phyloP scores from a whole-genome alignment of 2,888 invertebrate species.

The Leptopilina syphax region DNA sequence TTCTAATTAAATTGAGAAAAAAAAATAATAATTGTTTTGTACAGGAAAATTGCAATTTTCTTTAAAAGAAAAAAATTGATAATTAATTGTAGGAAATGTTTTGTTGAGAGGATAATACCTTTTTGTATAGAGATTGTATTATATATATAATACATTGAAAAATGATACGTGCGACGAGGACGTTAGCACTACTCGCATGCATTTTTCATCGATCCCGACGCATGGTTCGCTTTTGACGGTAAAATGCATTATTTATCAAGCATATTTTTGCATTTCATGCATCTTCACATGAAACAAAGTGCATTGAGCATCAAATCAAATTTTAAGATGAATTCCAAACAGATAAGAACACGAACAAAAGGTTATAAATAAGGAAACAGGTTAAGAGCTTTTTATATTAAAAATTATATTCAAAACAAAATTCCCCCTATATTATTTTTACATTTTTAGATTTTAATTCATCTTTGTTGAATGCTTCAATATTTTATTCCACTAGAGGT shows the following conservation, averaged over 20 bases:
- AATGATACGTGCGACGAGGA: not conserved
- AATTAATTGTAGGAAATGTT: not conserved
- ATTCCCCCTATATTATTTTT: too few relatives aligned
- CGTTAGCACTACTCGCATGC: slow-evolving; percentile 11
- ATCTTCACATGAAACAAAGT: slow-evolving; percentile 37
- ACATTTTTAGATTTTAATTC: too few relatives aligned
- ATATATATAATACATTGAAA: not conserved
- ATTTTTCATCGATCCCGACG: slow-evolving; percentile 29
- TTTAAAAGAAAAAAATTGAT: too few relatives aligned
- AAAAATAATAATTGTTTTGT: too few relatives aligned
- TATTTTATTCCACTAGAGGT: too few relatives aligned
- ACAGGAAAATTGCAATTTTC: too few relatives aligned
- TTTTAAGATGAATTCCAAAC: slow-evolving; percentile 13
- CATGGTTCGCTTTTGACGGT: slow-evolving; percentile 46
- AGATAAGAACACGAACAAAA: slow-evolving; percentile 2
- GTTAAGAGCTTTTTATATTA: not conserved
- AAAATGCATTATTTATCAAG: slow-evolving; percentile 56
- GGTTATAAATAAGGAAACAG: not conserved
- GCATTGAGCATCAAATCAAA: slow-evolving; percentile 8
- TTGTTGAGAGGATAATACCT: not conserved
- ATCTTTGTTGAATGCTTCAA: too few relatives aligned
- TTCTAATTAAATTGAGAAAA: too few relatives aligned
- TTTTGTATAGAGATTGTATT: not conserved
- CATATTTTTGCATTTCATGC: slow-evolving; percentile 56
- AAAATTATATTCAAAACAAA: not conserved